phyloP scores from a whole-genome alignment of 2,888 invertebrate genomes.

The Vanessa cardui region DNA sequence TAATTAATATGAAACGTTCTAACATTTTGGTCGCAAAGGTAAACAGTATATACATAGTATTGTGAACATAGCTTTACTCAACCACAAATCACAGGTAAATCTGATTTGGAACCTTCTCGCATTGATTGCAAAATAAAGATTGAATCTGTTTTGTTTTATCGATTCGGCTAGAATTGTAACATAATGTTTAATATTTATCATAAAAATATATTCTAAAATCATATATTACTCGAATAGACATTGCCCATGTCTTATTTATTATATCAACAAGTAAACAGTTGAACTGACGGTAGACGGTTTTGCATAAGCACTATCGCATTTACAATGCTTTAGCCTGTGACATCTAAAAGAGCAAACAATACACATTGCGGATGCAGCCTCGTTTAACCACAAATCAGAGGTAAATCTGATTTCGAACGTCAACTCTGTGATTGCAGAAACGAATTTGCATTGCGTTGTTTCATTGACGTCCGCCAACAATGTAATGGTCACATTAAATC shows the following conservation, averaged over 20 bases:
- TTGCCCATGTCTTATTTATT: background rate
- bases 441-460: conserved; percentile 45
- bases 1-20: too few relatives aligned
- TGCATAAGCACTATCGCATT: background rate
- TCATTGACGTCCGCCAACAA: conserved; percentile 42
- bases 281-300: background rate
- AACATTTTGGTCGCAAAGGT: background rate
- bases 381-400: conserved; percentile 75
- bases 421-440: conserved; percentile 72
- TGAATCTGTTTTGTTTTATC: conserved; percentile 38
- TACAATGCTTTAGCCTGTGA: conserved; percentile 11
- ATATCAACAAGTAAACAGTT: background rate
- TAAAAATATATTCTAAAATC: background rate
- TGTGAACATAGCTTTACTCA: conserved; percentile 47
- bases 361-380: conserved; percentile 40
- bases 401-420: conserved; percentile 77
- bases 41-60: conserved; percentile 25
- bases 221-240: background rate
- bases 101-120: conserved; percentile 71
- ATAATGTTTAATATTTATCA: background rate
- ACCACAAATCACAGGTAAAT: conserved; percentile 79
- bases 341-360: conserved; percentile 41
- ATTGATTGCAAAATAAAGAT: conserved; percentile 1
- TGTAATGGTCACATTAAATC: conserved; percentile 25
- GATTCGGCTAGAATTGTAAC: background rate